phyloP scores from a whole-genome alignment of 1,140 invertebrate genomes.

The Drosophila cardini region DNA sequence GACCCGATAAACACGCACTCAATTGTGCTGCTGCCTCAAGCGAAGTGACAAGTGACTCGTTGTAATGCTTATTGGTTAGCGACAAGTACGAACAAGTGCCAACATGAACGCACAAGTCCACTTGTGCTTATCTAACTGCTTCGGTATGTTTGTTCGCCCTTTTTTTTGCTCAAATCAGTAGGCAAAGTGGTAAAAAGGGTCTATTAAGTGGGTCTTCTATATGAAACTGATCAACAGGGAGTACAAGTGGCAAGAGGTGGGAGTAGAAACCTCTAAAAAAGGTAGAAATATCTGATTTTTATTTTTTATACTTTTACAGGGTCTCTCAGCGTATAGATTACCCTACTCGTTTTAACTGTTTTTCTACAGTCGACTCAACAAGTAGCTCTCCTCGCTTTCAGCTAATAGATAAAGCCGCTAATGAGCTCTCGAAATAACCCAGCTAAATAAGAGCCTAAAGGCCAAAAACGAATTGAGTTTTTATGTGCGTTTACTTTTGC shows the following conservation, averaged over 20 bases:
- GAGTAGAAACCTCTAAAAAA: too few species aligned
- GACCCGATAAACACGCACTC: conserved; percentile 52
- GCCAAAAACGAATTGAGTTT: conserved; percentile 37
- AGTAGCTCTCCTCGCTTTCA: conserved; percentile 26
- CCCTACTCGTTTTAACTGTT: background rate
- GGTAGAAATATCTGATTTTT: too few species aligned
- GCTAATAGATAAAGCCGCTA: conserved; percentile 50
- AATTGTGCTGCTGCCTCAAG: conserved; percentile 27
- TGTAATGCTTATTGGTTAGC: conserved; percentile 37
- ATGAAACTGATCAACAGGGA: too few species aligned
- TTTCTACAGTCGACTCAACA: conserved; percentile 27
- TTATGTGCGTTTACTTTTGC: conserved; percentile 29
- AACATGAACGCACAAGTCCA: conserved; percentile 13
- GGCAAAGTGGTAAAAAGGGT: too few species aligned
- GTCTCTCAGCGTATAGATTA: too few species aligned
- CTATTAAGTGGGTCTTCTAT: too few species aligned
- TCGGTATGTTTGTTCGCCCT: too few species aligned
- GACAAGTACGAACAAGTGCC: conserved; percentile 27
- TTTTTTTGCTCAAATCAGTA: too few species aligned
- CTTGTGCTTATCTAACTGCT: background rate
- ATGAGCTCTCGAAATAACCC: conserved; percentile 36
- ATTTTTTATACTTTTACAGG: too few species aligned
- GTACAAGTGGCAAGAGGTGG: too few species aligned
- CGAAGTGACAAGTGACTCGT: conserved; percentile 40
- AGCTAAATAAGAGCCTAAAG: conserved; percentile 20